Percentiles rank a stretch among this genome's conserved stretches.
Evolutionary conservation across 2,888 invertebrate species (phyloP).

Genomic region (Gisinianus flammeolus): DNA sequence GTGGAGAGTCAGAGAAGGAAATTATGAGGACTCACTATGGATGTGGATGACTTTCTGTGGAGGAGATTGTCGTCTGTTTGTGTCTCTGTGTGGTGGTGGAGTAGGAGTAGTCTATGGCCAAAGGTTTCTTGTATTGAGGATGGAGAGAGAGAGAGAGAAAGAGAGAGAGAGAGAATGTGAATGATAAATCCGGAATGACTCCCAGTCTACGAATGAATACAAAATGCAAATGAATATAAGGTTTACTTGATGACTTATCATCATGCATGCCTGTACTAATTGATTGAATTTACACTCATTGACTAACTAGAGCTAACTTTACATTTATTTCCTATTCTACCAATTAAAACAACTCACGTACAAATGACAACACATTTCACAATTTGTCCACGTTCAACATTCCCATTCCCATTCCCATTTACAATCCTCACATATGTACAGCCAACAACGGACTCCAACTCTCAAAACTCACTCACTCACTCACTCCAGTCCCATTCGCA

Average conservation of each 20-base stretch:
- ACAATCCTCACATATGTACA: not conserved
- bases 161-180: not conserved
- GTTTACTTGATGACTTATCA: not conserved
- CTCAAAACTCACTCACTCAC: not conserved
- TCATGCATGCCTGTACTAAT: slow-evolving; percentile 16
- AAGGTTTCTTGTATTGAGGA: too few relatives aligned
- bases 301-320: slow-evolving; percentile 18
- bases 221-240: not conserved
- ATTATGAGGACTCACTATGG: too few relatives aligned
- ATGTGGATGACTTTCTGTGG: not conserved
- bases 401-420: not conserved
- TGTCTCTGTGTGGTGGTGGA: too few relatives aligned
- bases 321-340: not conserved
- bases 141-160: too few relatives aligned
- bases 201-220: not conserved
- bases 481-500: not conserved
- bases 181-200: not conserved
- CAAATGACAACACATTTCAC: not conserved
- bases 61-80: not conserved
- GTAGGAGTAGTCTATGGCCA: too few relatives aligned
- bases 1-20: too few relatives aligned
- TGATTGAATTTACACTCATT: slow-evolving; percentile 21
- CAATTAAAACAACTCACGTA: not conserved
- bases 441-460: not conserved
- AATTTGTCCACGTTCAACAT: not conserved